These are phyloP conservation scores for Branchinecta lynchi DNA, from an alignment of 1,140 invertebrate species.

Conservation along the genomic window DNA sequence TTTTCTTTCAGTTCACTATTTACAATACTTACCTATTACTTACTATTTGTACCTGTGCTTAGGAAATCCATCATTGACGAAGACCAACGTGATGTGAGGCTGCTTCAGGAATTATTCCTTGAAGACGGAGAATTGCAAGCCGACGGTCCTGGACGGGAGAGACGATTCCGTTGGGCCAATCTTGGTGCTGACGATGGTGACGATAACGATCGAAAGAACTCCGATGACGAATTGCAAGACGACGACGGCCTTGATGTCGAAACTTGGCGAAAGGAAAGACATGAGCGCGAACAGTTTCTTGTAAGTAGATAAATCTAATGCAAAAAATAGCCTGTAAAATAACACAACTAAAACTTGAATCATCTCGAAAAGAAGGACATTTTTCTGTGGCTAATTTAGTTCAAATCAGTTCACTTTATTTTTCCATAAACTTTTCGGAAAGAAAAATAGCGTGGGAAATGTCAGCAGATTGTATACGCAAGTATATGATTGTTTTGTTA, in stretches of 20 bases:
- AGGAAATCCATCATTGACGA: slow-evolving; percentile 59
- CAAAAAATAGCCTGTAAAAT: too few species aligned
- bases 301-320: background rate
- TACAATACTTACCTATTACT: slow-evolving; percentile 16
- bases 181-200: slow-evolving; percentile 35
- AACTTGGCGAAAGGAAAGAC: background rate
- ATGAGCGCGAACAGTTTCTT: background rate
- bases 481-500: too few species aligned
- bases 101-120: slow-evolving; percentile 62
- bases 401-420: too few species aligned
- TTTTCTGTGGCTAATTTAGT: too few species aligned
- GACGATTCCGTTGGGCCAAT: slow-evolving; percentile 67
- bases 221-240: background rate
- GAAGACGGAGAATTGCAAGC: slow-evolving; percentile 70
- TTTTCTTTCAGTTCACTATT: slow-evolving; percentile 8
- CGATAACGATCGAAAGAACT: background rate
- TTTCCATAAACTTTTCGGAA: too few species aligned
- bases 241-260: background rate
- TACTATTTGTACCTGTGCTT: slow-evolving; percentile 19
- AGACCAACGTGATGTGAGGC: slow-evolving; percentile 56
- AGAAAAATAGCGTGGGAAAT: too few species aligned
- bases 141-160: slow-evolving; percentile 47
- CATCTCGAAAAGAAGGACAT: too few species aligned
- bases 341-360: too few species aligned
- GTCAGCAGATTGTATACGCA: too few species aligned